Evolutionary conservation across 2,888 invertebrate species (phyloP).

Genomic region (Agriopis leucophaearia): DNA sequence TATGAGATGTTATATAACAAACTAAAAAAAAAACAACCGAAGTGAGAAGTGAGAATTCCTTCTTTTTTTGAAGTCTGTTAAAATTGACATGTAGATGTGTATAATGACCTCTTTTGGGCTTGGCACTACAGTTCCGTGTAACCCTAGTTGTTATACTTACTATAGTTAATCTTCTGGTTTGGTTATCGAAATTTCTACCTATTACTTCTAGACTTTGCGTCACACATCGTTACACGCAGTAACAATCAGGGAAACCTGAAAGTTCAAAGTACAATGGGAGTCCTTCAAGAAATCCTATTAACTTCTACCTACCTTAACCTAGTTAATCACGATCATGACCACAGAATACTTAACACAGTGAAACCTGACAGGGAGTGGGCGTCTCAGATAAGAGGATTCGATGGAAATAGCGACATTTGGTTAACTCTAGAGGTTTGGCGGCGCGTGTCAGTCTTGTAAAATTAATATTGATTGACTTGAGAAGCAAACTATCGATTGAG

Average conservation of each 20-base stretch:
- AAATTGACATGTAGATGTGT: no score
- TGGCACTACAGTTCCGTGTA: no score
- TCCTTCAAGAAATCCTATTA: constrained; percentile 8
- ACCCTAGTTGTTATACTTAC: no score
- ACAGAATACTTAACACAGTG: constrained; percentile 18
- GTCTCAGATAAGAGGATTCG: constrained; percentile 36
- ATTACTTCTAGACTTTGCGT: no score
- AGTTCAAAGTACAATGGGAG: not conserved
- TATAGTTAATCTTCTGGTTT: no score
- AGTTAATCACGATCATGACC: constrained; percentile 22
- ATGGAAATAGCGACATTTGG: constrained; percentile 34
- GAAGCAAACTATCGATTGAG: not conserved
- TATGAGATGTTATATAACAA: no score
- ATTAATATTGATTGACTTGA: constrained; percentile 35
- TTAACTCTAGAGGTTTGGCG: constrained; percentile 26
- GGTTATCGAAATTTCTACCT: no score
- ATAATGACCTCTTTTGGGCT: no score
- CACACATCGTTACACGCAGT: not conserved
- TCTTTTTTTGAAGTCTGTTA: no score
- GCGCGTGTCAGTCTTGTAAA: constrained; percentile 29
- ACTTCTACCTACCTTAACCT: constrained; percentile 9
- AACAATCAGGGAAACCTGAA: not conserved
- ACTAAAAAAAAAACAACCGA: no score
- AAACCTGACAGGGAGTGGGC: constrained; percentile 32
- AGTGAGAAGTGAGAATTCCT: no score